A percentile compares a stretch with the other conserved stretches of the same genome.
phyloP scores from a whole-genome alignment of 2,113 vertebrate genomes.

The Campylorhamphus procurvoides region DNA sequence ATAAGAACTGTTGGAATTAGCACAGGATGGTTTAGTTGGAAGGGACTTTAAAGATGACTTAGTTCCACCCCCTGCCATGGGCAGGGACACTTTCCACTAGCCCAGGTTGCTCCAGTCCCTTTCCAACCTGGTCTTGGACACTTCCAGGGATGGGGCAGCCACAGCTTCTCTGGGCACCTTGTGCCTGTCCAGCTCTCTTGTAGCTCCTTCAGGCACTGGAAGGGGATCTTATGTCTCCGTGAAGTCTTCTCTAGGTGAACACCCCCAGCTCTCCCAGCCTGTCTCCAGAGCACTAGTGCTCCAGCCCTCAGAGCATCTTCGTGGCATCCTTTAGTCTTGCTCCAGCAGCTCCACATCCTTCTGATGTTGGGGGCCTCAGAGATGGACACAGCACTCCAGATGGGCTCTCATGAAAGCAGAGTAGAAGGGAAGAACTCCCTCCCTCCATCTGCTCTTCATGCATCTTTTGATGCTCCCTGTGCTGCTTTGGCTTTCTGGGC shows the following conservation, averaged over 20 bases:
- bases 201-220: neutral
- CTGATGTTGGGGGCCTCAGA: neutral
- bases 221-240: accelerated
- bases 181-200: neutral
- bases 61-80: no score
- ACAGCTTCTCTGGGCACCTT: neutral
- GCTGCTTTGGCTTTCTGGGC: neutral
- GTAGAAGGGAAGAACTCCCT: neutral
- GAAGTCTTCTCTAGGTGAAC: accelerated
- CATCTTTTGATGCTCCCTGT: no score
- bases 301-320: accelerated
- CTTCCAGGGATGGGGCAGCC: neutral
- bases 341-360: neutral
- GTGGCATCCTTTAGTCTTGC: neutral
- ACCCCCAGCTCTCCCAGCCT: neutral
- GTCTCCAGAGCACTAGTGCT: neutral
- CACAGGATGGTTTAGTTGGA: neutral
- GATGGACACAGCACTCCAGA: neutral
- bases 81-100: accelerated
- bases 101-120: accelerated
- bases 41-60: neutral
- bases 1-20: neutral
- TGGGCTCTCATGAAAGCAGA: neutral
- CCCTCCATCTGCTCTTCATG: neutral
- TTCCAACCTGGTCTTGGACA: accelerated